Evolutionary conservation across 2,113 vertebrate genomes (phyloP).

Genomic region (Leiothrix lutea): DNA sequence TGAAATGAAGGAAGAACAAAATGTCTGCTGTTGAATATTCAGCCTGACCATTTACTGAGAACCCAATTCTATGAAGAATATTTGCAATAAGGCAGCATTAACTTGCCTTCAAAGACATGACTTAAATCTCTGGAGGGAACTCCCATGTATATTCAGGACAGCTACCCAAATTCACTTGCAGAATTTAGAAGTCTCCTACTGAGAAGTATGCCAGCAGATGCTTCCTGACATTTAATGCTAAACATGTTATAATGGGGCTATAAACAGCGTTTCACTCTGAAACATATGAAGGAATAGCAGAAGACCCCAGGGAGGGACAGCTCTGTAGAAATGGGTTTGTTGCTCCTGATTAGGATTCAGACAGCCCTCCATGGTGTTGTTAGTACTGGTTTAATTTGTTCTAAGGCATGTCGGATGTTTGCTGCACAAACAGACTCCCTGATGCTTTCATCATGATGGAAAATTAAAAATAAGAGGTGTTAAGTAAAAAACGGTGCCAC

Average conservation of each 20-base stretch:
- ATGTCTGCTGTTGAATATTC: not conserved
- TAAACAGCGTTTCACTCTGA: conserved; percentile 29
- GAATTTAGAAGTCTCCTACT: conserved; percentile 15
- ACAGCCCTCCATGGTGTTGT: not conserved
- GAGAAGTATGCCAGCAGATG: conserved; percentile 42
- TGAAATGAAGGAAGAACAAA: not conserved
- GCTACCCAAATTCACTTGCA: conserved; percentile 10
- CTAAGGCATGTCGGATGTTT: not conserved
- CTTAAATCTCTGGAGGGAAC: not conserved
- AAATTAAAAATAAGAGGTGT: not conserved
- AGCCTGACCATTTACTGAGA: not conserved
- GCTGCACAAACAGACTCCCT: not conserved
- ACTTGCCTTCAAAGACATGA: conserved; percentile 6
- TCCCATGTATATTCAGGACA: conserved; percentile 30
- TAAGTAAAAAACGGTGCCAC: not conserved
- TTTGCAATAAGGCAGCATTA: not conserved
- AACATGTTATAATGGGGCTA: conserved; percentile 34
- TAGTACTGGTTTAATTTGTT: not conserved
- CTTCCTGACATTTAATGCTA: conserved; percentile 40
- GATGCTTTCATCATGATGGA: not conserved
- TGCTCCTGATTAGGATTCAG: not conserved
- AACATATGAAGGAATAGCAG: conserved; percentile 8
- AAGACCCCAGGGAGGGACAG: not conserved
- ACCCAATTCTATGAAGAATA: not conserved
- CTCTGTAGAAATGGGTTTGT: not conserved